phyloP scores from a whole-genome alignment of 2,797 vertebrate genomes.

The Discoglossus pictus region DNA sequence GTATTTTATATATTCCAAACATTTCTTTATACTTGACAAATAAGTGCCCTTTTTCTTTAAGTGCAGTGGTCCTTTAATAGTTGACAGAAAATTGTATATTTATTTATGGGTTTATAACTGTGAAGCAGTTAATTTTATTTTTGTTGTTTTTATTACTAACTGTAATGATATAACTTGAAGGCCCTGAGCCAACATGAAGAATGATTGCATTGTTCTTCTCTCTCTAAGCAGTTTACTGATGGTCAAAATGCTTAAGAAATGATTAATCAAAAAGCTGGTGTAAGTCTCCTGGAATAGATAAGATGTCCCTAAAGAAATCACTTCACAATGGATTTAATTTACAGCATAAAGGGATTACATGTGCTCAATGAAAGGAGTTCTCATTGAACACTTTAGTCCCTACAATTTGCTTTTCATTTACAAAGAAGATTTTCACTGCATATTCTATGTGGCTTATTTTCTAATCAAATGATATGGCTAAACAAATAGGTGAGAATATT shows the following conservation, averaged over 20 bases:
- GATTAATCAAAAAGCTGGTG: constrained; percentile 36
- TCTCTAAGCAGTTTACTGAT: constrained; percentile 13
- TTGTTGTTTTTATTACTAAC: too few species aligned
- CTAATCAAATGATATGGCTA: constrained; percentile 22
- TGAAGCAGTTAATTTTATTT: too few species aligned
- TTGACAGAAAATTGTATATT: too few species aligned
- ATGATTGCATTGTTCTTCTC: not conserved
- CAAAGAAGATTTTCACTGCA: constrained; percentile 28
- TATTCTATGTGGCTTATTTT: constrained; percentile 27
- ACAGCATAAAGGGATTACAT: constrained; percentile 43
- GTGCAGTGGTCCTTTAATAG: too few species aligned
- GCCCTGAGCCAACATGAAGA: too few species aligned
- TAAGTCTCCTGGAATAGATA: constrained; percentile 18
- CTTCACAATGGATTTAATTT: constrained; percentile 42
- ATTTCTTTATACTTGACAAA: too few species aligned
- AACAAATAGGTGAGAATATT: constrained; percentile 30
- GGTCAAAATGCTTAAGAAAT: constrained; percentile 16
- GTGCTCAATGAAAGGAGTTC: constrained; percentile 32
- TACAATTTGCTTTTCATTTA: constrained; percentile 31
- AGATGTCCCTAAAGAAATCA: constrained; percentile 44
- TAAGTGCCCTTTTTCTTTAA: too few species aligned
- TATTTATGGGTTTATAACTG: too few species aligned
- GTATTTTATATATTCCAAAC: too few species aligned
- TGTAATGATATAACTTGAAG: too few species aligned
- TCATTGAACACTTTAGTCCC: constrained; percentile 33